Base-by-base conservation (phyloP, 2,113 vertebrate genomes). In the Gobius niger region DNA sequence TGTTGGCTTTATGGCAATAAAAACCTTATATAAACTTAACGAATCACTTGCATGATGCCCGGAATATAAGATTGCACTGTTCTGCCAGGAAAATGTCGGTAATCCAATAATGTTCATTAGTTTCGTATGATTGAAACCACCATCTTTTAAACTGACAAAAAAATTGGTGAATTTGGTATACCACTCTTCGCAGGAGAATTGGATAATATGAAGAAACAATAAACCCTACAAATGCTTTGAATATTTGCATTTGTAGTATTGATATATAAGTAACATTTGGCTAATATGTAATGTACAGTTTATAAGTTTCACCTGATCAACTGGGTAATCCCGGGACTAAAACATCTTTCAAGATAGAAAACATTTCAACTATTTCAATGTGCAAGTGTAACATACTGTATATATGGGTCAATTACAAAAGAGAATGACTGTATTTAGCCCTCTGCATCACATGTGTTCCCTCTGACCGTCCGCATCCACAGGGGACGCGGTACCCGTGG, bases 391-490 rank as follows among this genome's bases (percentile, higher is more conserved):
- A 5, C 8, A 54, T 54, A 24, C 24, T 24, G 24, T 10, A 24
- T 9, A 54, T 54, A 54, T 54, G 52, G 52, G 52, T 54, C 52
- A 54, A 9, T 57, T 40, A 47, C 3, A 13, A 72, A 57, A 46
- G 19, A 49, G 52, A 64, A 3, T 18, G 11, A 4, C 9, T 46
- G 14, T 5, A 19, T 11, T 6, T 47, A 46, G 42, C 61, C 16
- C 42, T 59, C 68, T 4, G 19, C 66, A 78, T 74, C 71, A 63
- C 46, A 47, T 18, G 47, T 56, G 46, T 46, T 68, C 62, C 52
- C 76, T 65, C 80, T 81, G 71, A 73, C 77, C 66, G 34, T 41
- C 65, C 24, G 62, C 63, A 76, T 19, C 9, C 75, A 63, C 60
- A 1, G 16, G 63, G 72, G 71, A 81, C 41, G 4, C 62, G 0